Base-by-base conservation (phyloP, 2,797 vertebrate species). In the Eulemur coronatus region DNA sequence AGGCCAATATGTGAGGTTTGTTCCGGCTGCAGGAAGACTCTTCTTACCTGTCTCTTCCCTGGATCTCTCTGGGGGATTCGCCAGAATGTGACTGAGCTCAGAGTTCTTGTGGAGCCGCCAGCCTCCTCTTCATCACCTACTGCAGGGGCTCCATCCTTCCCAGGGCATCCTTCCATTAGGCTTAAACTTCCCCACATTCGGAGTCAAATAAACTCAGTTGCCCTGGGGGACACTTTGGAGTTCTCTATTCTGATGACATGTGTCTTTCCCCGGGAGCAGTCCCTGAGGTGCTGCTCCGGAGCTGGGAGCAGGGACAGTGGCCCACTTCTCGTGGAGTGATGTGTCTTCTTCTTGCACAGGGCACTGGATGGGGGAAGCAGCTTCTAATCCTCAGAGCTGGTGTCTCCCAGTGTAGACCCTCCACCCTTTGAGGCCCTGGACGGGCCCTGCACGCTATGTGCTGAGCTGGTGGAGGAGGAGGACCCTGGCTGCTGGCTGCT, bases 41-140 rank as follows among this genome's bases (percentile, higher is more conserved):
- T 33, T 11, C 57, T 33, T 11, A 14, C 57, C 30, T 33, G 38
- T 14, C 41, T 14, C 41, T 46, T 9, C 41, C 79, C 57, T 35
- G 38, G 30, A 15, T 22, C 0, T 14, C 28, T 13, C 24, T 17
- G 2, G 6, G 5, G 18, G 61, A 14, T 11, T 20, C 1, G 1
- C 79, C 6, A 4, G 18, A 30, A 22, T 33, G 5, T 2, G 17
- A 28, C 12, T 28, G 33, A 33, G 6, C 79, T 43, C 7, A 26
- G 24, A 8, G 57, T 22, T 33, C 3, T 20, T 26, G 1, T 11
- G 26, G 78, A 33, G 79, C 38, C 17, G 7, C 41, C 38, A n/a
- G 57, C 38, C 17, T 26, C 41, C 28, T 81, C 55, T 6, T 59
- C 24, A 7, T 30, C 41, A 7, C 11, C 33, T n/a, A 0, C 48